A percentile compares a stretch with the other conserved stretches of the same genome.
These are phyloP conservation scores for Barypeithes pellucidus DNA, from an alignment of 2,888 invertebrate genomes.

Conservation along the genomic window DNA sequence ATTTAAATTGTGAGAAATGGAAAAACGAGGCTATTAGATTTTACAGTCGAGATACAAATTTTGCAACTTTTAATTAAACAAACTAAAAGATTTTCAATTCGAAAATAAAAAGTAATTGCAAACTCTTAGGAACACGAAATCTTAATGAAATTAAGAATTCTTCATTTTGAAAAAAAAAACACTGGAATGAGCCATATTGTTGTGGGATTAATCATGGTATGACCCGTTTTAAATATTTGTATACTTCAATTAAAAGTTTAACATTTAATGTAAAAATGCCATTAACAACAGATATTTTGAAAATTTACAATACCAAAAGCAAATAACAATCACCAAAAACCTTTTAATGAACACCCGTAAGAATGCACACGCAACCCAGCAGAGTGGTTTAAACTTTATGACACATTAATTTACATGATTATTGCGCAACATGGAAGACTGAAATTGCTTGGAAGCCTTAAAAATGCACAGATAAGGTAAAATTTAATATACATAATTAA, in stretches of 20 bases:
- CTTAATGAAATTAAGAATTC: too few species aligned
- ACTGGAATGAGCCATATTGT: not conserved
- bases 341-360: slow-evolving; percentile 27
- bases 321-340: slow-evolving; percentile 47
- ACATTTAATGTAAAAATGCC: slow-evolving; percentile 50
- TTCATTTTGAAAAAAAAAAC: not conserved
- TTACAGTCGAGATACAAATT: too few species aligned
- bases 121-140: too few species aligned
- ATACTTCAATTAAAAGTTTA: slow-evolving; percentile 42
- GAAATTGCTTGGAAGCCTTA: slow-evolving; percentile 22
- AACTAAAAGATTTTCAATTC: too few species aligned
- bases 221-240: slow-evolving; percentile 49
- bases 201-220: slow-evolving; percentile 12
- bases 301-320: slow-evolving; percentile 29
- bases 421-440: slow-evolving; percentile 32
- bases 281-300: slow-evolving; percentile 25
- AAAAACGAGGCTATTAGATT: too few species aligned
- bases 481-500: not conserved
- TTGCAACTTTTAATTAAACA: too few species aligned
- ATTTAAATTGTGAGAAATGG: too few species aligned
- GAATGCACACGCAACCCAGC: slow-evolving; percentile 7
- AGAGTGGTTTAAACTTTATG: not conserved
- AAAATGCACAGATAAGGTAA: slow-evolving; percentile 5
- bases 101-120: too few species aligned
- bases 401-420: slow-evolving; percentile 16